A percentile compares a stretch with the other conserved stretches of the same genome.
Evolutionary conservation across 2,888 invertebrate species (phyloP).

Genomic region (Lysandra coridon): DNA sequence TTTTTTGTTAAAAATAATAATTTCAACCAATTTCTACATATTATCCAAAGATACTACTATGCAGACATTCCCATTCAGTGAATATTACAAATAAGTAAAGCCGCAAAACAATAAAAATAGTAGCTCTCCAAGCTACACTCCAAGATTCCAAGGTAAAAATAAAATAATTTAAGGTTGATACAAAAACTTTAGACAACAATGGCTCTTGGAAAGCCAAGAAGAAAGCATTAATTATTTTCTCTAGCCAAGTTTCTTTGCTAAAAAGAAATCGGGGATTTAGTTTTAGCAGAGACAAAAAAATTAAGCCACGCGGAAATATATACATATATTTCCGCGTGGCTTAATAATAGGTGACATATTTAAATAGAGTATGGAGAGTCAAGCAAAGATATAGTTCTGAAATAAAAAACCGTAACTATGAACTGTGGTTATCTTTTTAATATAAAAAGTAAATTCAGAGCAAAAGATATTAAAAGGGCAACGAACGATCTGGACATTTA

Average conservation of each 20-base stretch:
- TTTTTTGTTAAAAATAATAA: too few relatives aligned
- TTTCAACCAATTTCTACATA: neutral
- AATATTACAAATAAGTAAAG: neutral
- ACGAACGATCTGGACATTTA: neutral
- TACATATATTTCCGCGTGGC: too few relatives aligned
- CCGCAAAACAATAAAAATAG: neutral
- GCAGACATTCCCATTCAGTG: neutral
- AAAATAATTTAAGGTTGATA: constrained; percentile 1
- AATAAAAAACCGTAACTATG: neutral
- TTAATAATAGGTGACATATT: neutral
- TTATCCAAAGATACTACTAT: neutral
- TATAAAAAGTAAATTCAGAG: neutral
- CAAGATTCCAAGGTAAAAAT: neutral
- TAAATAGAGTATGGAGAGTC: neutral
- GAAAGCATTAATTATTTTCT: constrained; percentile 16
- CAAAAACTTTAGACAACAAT: constrained; percentile 14
- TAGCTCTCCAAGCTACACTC: neutral
- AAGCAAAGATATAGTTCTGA: neutral
- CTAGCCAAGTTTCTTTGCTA: constrained; percentile 4
- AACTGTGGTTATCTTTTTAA: neutral
- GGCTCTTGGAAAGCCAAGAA: constrained; percentile 3
- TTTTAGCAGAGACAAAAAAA: neutral
- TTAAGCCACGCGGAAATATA: neutral
- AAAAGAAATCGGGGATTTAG: neutral
- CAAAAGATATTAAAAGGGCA: neutral